These are phyloP conservation scores for Takifugu ocellatus DNA, from an alignment of 2,797 vertebrate genomes.

Conservation along the genomic window DNA sequence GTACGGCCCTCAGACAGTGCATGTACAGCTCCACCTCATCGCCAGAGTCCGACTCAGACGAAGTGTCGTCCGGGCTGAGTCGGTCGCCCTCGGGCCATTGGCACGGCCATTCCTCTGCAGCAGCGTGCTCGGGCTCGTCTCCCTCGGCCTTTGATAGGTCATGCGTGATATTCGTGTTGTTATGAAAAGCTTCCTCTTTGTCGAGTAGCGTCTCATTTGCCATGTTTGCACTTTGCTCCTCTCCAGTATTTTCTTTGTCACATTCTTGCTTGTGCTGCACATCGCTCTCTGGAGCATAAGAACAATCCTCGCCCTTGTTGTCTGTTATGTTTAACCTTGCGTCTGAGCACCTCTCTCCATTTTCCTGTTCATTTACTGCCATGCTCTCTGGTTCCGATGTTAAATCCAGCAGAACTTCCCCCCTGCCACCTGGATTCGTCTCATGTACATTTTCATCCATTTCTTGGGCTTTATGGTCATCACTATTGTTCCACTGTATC, in stretches of 20 bases:
- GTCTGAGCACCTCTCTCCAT: constrained; percentile 15
- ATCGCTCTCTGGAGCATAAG: constrained; percentile 30
- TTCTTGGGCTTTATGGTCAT: constrained; percentile 13
- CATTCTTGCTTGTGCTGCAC: constrained; percentile 13
- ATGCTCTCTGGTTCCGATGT: constrained; percentile 5
- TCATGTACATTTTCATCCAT: constrained; percentile 13
- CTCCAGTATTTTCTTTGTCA: constrained; percentile 12
- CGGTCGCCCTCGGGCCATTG: constrained; percentile 18
- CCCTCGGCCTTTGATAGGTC: constrained; percentile 4
- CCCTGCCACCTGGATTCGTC: constrained; percentile 10
- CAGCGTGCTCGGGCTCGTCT: background rate
- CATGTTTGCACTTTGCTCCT: constrained; percentile 10
- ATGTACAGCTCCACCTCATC: constrained; percentile 77
- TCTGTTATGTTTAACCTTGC: constrained; percentile 19
- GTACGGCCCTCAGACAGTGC: constrained; percentile 64
- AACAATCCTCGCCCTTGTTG: constrained; percentile 21
- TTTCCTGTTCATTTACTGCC: constrained; percentile 4
- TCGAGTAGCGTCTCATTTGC: constrained; percentile 8
- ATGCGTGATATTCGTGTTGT: background rate
- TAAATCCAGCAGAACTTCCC: constrained; percentile 14
- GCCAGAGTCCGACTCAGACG: constrained; percentile 69
- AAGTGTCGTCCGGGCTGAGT: constrained; percentile 25
- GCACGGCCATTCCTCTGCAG: background rate
- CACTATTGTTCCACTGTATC: background rate
- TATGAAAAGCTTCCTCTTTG: constrained; percentile 14